Evolutionary conservation across 1,140 invertebrate species (phyloP).

Genomic region (Drosophila biarmipes): DNA sequence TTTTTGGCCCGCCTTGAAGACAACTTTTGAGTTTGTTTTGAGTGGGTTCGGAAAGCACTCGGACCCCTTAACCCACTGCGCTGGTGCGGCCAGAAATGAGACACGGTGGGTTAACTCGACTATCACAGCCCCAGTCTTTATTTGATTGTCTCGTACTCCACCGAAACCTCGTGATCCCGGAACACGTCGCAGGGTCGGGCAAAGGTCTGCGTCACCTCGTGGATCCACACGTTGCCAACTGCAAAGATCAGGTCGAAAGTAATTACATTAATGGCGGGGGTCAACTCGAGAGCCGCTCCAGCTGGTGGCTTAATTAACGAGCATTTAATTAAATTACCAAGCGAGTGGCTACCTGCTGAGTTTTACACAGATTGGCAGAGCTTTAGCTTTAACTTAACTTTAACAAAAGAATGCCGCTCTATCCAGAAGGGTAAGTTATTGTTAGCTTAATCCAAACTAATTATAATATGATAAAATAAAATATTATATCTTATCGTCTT

Average conservation of each 20-base stretch:
- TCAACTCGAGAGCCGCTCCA: slow-evolving; percentile 87
- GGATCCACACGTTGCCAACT: slow-evolving; percentile 98
- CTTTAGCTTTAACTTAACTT: neutral
- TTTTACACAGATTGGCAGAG: neutral
- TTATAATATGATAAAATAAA: too few relatives aligned
- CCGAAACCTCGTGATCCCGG: slow-evolving; percentile 72
- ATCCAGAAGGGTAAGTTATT: too few relatives aligned
- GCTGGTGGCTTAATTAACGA: neutral
- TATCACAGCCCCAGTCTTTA: slow-evolving; percentile 40
- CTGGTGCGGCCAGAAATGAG: neutral
- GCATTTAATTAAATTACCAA: neutral
- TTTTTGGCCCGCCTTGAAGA: slow-evolving; percentile 12
- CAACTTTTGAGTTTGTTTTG: slow-evolving; percentile 23
- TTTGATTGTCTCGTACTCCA: slow-evolving; percentile 70
- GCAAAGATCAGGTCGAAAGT: slow-evolving; percentile 55
- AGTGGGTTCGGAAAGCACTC: slow-evolving; percentile 28
- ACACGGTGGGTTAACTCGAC: slow-evolving; percentile 3
- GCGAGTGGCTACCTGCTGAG: neutral
- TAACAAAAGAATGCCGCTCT: too few relatives aligned
- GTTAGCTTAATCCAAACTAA: too few relatives aligned
- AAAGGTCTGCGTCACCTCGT: slow-evolving; percentile 96
- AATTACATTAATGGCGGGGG: slow-evolving; percentile 81
- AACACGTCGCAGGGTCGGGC: slow-evolving; percentile 89
- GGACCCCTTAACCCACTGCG: slow-evolving; percentile 36
- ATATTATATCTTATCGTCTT: too few relatives aligned